Evolutionary conservation across 2,888 invertebrate species (phyloP), one percentile per base, ranked within the genome.

Genomic region (Octonoba sinensis): DNA sequence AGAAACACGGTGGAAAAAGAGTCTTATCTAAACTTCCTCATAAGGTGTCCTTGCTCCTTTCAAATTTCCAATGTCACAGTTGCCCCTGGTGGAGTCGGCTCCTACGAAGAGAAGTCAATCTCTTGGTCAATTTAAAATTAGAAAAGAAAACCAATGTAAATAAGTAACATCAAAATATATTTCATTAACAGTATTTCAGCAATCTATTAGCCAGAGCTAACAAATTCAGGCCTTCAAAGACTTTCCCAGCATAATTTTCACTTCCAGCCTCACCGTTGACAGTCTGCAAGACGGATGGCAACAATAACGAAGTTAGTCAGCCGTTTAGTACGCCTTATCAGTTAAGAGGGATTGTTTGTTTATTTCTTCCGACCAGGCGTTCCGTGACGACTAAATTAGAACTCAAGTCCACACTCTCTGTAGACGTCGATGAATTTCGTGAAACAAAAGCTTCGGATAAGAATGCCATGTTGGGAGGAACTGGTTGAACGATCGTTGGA

Each of bases 281-380:
- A 79, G 79, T 46, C 22, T 51, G 46, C 36, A 79, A 79, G 72
- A 79, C 72, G 47, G 67, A 79, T 79, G 72, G 44, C 27, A 66
- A 72, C 73, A 60, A 67, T 72, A 73, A 67, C 66, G 73, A 73
- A 79, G 79, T 79, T 79, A 79, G 79, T 79, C 79, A 79, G 66
- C 79, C 79, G 67, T 79, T 79, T 79, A 79, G 71, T 65, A 44
- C 49, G 62, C 62, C 59, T 71, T 78, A 72, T 78, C 78, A 66
- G 69, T 36, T 36, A 36, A 36, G 36, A 36, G 22, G 67, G 49
- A 59, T 57, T 54, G n/a, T 71, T 77, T 44, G 60, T 76, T 72
- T 78, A 65, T 72, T 79, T 77, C 70, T 77, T 70, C 66, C 36
- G 20, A 27, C 59, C 16, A 16, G 24, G 24, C 66, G 24, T 27